Base-by-base conservation (phyloP, 2,888 invertebrate genomes). In the Lasius fuliginosus region DNA sequence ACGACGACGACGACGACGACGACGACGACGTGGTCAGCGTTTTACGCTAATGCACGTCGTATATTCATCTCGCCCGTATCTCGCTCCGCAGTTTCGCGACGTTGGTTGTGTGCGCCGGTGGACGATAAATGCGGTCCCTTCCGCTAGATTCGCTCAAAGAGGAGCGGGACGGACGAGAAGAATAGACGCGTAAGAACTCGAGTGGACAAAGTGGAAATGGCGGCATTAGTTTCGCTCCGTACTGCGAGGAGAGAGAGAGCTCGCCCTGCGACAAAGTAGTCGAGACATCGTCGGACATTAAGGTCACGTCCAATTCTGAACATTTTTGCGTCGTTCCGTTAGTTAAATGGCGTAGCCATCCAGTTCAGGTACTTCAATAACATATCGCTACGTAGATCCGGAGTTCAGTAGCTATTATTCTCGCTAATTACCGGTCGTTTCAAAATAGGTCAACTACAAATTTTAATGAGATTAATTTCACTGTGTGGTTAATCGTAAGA, bases 21-120 rank as follows among this genome's bases (percentile, higher is more conserved):
- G 73, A 74, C 75, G 49, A 53, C 56, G 88, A 79, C 77, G 76
- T 56, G 87, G 90, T 90, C 89, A 87, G 88, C 90, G 83, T 86
- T 90, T 90, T 53, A 62, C 64, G 79, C 76, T 83, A 84, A 87
- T 76, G 83, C 75, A 46, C 64, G 64, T 62, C 82, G 71, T 65
- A 69, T 82, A 86, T 86, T 84, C 88, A 76, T 82, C 64, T 62
- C 85, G 69, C 40, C 46, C 68, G 84, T 82, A 77, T 81, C 60
- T 76, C 23, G 56, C 36, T 67, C 82, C 56, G 64, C 36, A 76
- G 69, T 56, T 77, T 85, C 83, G 75, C 64, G 40, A 64, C 23
- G 23, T 23, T 46, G 76, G 30, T 40, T 68, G 74, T 68, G 77
- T 83, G 74, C 68, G 77, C 69, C 74, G 74, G 56, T 64, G 23